Evolutionary conservation across 2,888 invertebrate genomes (phyloP), one percentile per base, ranked within the genome.

Genomic region (Liopterus haemorrhoidalis): DNA sequence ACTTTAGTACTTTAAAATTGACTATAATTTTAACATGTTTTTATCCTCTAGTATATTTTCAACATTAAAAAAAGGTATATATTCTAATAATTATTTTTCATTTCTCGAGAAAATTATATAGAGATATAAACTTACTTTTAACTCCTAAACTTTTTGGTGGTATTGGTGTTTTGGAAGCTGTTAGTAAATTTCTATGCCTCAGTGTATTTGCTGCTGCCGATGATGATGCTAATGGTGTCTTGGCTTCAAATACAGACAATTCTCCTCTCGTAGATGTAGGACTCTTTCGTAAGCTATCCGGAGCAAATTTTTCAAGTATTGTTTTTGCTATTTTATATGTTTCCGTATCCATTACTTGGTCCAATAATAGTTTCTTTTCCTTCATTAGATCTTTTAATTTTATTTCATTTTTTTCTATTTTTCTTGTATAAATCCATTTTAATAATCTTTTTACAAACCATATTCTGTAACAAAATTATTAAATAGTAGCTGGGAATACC

Each of bases 321-420:
- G 85, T 82, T 66, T 86, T 89, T 4, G 93, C 93, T 36, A 80
- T 87, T 73, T 96, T 97, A 65, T 95, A 99, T 0, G 94, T 96
- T 69, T 97, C 96, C 24, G 85, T 96, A 62, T 97, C 95, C 82
- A 91, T 95, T 21, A 99, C 95, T 63, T 91, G 85, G 61, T 97
- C 94, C 44, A 99, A 70, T 52, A 96, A 82, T 64, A 85, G 82
- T 64, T 82, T 86, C 62, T 91, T 94, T 59, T 90, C 81, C n/a
- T 79, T 79, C 56, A 80, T 75, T 67, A 93, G 76, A 41, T 76
- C 76, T 33, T 68, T 70, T 25, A 91, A 68, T 63, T 84, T 83
- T 43, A 76, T 72, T 62, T 85, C 81, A 69, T 90, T 92, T 62
- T 79, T 80, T 48, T 78, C 77, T 39, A 93, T 73, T 62, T 86